Base-by-base conservation (phyloP, 2,888 invertebrate species). In the Lithophane leautieri region DNA sequence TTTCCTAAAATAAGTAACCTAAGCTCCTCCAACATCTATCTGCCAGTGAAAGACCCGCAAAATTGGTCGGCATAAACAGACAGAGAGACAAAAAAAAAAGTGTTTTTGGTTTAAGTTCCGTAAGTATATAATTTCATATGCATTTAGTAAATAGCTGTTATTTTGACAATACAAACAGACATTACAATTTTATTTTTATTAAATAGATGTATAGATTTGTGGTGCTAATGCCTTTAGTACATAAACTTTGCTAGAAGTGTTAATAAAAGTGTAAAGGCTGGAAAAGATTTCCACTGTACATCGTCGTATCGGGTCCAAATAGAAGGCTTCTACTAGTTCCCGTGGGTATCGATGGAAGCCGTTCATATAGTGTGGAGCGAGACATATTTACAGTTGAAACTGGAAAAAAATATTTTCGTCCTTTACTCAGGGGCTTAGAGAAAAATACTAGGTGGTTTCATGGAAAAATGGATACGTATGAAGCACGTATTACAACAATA, bases 371-470 rank as follows among this genome's bases (percentile, higher is more conserved):
- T 56, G 34, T 19, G 54, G 19, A 61, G 54, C 14, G 54, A 50
- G 63, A 78, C 42, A 81, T 62, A 72, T 78, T 72, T 78, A 72
- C 72, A 62, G 60, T 78, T 77, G 82, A 68, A 71, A 76, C 47
- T 58, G 6, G 19, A 54, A 19, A 52, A 52, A 69, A 47, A 56
- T 22, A 58, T 60, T 34, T 47, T 61, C 14, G 69, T 54, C 12
- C 19, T 34, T 52, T 50, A 34, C 9, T 73, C 19, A 16, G 14
- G 28, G 9, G 50, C 44, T 73, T 44, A n/a, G 14, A 56, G 16
- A n/a, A 47, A 9, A 14, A 58, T 50, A 19, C 11, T 28, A 16
- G 2, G 8, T 42, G 14, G n/a, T 66, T 78, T 54, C 12, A 1
- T 1, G 28, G n/a, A 50, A 44, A 54, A 42, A 12, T 3, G 1